Evolutionary conservation across 2,113 vertebrate genomes (phyloP).

Genomic region (Myotis davidii): DNA sequence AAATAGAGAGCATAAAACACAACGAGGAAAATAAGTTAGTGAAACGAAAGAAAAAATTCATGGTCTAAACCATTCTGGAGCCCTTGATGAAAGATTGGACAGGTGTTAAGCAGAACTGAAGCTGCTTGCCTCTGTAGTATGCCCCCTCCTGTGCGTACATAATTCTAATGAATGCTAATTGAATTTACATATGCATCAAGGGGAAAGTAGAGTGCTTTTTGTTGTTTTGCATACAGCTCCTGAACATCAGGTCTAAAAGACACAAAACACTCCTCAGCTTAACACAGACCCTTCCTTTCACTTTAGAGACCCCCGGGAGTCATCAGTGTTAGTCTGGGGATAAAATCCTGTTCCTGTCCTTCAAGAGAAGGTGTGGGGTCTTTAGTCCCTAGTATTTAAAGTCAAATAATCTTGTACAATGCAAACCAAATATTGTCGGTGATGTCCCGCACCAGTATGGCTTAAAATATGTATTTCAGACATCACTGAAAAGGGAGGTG

Average conservation of each 20-base stretch:
- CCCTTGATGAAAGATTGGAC: background rate
- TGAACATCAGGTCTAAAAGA: background rate
- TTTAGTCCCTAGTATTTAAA: background rate
- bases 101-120: background rate
- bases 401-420: background rate
- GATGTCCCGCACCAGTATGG: background rate
- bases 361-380: fast-evolving
- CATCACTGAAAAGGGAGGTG: background rate
- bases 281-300: background rate
- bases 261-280: background rate
- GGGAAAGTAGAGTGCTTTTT: background rate
- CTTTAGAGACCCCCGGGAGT: background rate
- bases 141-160: background rate
- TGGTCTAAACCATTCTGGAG: background rate
- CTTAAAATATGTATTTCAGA: background rate
- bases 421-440: background rate
- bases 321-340: background rate
- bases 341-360: background rate
- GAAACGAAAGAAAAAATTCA: background rate
- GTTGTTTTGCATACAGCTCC: background rate
- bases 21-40: background rate
- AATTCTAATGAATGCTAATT: constrained; percentile 66
- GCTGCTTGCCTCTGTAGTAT: background rate
- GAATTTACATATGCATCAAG: constrained; percentile 44
- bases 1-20: background rate